Evolutionary conservation across 2,888 invertebrate genomes (phyloP), one percentile per base, ranked within the genome.

Genomic region (Cheilosia impressa): DNA sequence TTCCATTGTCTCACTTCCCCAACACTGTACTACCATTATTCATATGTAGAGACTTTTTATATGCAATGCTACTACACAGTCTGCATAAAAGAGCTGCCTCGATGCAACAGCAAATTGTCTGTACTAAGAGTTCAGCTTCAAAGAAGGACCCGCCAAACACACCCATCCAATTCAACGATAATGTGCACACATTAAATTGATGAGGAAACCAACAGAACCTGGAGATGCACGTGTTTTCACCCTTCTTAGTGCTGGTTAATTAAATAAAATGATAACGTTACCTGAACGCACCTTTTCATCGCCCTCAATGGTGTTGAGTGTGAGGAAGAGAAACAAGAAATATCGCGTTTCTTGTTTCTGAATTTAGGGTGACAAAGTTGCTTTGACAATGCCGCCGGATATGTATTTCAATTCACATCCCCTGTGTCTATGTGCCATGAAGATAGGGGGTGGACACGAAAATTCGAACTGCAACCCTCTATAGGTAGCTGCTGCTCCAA

Each of bases 261-360:
- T 79, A 72, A 79, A 65, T 58, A 72, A 58, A 79, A 79, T 65
- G 63, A 65, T 79, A 38, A 52, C 65, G 10, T 72, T 79, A 72
- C 72, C 71, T 72, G 72, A 79, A 72, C 72, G 79, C 79, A 72
- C 79, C 71, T 66, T 71, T 72, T 72, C 72, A 60, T 79, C 79
- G 52, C 65, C 60, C 57, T 58, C 57, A n/a, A 50, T 3, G 66
- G 41, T 27, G 22, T 41, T 13, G 9, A 45, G 27, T 31, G 9
- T 31, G 2, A 9, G 31, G 27, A 41, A 27, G 43, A 7, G 41
- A 24, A 45, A 43, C 9, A 1, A 60, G n/a, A 45, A 60, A 57
- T 43, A 66, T 62, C 68, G 41, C 69, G 53, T 62, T 27, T 34
- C 43, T 19, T 22, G 22, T 22, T 22, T 2, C 7, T 52, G 43